Percentiles rank a stretch among this genome's conserved stretches.
These are phyloP conservation scores for Stichodactyla helianthus DNA, from an alignment of 64 coral and sea anemone genomes.

Conservation along the genomic window DNA sequence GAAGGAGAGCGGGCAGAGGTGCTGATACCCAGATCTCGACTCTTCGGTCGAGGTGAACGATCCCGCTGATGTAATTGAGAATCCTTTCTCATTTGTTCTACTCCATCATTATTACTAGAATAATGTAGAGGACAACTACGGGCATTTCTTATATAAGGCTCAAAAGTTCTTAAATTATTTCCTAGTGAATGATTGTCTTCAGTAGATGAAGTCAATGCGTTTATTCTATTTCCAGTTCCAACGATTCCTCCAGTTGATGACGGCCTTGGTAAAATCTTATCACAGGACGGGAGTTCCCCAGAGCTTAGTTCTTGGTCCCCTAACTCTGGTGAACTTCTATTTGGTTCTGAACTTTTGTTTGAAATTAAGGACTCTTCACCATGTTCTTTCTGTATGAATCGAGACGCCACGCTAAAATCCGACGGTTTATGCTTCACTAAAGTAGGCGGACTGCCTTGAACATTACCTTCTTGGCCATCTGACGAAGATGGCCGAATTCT, in stretches of 20 bases:
- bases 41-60: neutral
- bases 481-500: neutral
- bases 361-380: neutral
- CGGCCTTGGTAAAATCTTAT: neutral
- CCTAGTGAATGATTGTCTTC: neutral
- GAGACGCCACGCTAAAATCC: neutral
- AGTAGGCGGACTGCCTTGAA: neutral
- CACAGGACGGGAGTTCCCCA: neutral
- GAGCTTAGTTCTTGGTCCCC: constrained; percentile 1
- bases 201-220: neutral
- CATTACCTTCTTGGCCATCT: neutral
- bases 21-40: neutral
- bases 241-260: neutral
- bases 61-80: neutral
- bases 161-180: constrained; percentile 8
- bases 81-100: neutral
- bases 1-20: neutral
- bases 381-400: neutral
- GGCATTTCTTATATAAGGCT: neutral
- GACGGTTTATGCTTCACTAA: neutral
- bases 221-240: neutral
- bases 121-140: constrained; percentile 5
- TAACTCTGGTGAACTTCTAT: neutral
- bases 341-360: neutral
- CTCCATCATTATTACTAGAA: neutral